Percentiles rank a stretch among this genome's conserved stretches.
phyloP scores from a whole-genome alignment of 2,888 invertebrate species.

The Cerastis rubricosa region DNA sequence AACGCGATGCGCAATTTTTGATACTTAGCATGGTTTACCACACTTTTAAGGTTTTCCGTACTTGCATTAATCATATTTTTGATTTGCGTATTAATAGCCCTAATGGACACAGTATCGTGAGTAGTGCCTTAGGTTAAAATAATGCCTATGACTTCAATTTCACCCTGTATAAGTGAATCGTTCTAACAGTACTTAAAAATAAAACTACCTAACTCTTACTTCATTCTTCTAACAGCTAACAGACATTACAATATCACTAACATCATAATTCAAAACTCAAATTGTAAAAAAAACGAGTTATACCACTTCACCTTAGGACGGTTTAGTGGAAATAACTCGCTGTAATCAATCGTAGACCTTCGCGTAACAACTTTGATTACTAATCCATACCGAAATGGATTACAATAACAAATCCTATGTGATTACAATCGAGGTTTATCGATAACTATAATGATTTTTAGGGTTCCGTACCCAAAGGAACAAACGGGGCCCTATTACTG shows the following conservation, averaged over 20 bases:
- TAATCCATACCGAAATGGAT: conserved; percentile 79
- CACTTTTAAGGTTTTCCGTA: too few species aligned
- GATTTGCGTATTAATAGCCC: too few species aligned
- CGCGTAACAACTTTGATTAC: conserved; percentile 84
- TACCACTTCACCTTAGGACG: not conserved
- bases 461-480: too few species aligned
- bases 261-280: not conserved
- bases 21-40: too few species aligned
- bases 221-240: not conserved
- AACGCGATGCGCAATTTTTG: too few species aligned
- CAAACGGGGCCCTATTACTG: too few species aligned
- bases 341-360: conserved; percentile 78
- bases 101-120: too few species aligned
- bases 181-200: not conserved
- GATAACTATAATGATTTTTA: conserved; percentile 74
- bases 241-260: not conserved
- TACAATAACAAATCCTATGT: conserved; percentile 79
- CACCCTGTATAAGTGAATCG: too few species aligned
- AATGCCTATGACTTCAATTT: too few species aligned
- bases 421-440: conserved; percentile 81
- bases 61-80: too few species aligned
- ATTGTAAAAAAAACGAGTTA: not conserved
- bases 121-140: too few species aligned
- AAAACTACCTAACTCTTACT: not conserved
- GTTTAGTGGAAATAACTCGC: conserved; percentile 24